Conservation (phyloP, 2,113 vertebrate genomes). For the Datnioides undecimradiatus region DNA sequence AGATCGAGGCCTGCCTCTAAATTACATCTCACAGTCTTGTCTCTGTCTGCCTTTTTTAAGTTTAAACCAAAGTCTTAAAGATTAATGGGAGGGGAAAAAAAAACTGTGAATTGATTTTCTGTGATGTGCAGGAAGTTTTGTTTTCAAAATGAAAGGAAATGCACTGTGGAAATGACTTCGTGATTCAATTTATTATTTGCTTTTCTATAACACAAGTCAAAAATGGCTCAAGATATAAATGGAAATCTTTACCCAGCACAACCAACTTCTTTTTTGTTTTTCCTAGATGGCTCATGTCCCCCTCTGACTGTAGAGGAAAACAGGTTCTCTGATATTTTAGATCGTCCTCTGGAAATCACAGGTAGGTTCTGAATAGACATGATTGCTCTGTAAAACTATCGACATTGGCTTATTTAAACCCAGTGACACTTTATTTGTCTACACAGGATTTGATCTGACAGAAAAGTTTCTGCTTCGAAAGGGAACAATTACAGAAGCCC, state of each 20-base stretch:
- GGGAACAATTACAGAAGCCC: slow-evolving; percentile 86
- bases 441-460: slow-evolving; percentile 92
- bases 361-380: slow-evolving; percentile 81
- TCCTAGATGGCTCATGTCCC: slow-evolving; percentile 85
- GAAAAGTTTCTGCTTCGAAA: slow-evolving; percentile 91
- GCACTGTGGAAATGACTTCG: slow-evolving; percentile 9
- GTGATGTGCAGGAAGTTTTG: background rate
- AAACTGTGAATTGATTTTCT: slow-evolving; percentile 21
- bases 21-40: slow-evolving; percentile 6
- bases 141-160: slow-evolving; percentile 15
- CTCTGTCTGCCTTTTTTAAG: background rate
- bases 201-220: background rate
- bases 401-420: background rate
- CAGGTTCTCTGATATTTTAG: slow-evolving; percentile 80
- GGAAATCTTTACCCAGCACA: background rate
- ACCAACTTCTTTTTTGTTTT: slow-evolving; percentile 36
- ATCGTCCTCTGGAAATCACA: slow-evolving; percentile 82
- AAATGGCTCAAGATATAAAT: slow-evolving; percentile 21
- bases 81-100: slow-evolving; percentile 32
- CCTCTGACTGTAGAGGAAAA: slow-evolving; percentile 81
- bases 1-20: background rate
- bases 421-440: slow-evolving; percentile 49
- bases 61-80: slow-evolving; percentile 13
- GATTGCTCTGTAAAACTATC: background rate
- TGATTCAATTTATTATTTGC: slow-evolving; percentile 1